Percentiles rank a stretch among this genome's conserved stretches.
These are phyloP conservation scores for Pluvianellus socialis DNA, from an alignment of 2,113 vertebrate genomes.

Conservation along the genomic window DNA sequence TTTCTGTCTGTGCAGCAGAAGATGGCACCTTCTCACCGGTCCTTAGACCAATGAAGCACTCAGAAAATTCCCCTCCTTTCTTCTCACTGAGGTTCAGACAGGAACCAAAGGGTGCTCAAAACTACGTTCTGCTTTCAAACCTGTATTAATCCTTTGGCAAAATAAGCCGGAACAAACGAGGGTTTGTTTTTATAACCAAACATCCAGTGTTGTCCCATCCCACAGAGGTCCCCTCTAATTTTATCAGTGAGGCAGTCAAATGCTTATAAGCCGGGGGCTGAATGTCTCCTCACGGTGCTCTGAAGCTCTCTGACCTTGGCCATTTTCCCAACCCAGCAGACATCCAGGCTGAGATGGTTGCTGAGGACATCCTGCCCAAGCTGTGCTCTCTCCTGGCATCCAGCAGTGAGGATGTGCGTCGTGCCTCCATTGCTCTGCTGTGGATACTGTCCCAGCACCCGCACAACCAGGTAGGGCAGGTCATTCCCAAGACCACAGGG, in stretches of 20 bases:
- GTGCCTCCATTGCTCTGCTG: conserved; percentile 71
- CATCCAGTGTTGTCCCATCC: not conserved
- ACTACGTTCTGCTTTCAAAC: not conserved
- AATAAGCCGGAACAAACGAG: not conserved
- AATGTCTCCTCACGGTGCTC: not conserved
- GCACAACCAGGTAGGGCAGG: conserved; percentile 68
- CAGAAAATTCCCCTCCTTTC: not conserved
- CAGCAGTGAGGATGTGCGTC: conserved; percentile 18
- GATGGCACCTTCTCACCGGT: not conserved
- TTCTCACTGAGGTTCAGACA: not conserved
- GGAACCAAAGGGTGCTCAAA: not conserved
- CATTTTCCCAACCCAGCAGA: conserved; percentile 50
- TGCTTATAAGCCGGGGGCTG: not conserved
- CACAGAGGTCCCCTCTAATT: not conserved
- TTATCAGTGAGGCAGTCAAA: not conserved
- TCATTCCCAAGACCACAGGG: not conserved
- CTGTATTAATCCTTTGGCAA: not conserved
- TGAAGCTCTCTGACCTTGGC: not conserved
- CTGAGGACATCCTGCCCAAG: conserved; percentile 68
- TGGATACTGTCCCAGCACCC: conserved; percentile 74
- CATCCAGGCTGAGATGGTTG: conserved; percentile 72
- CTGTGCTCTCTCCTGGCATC: conserved; percentile 71
- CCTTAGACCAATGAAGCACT: not conserved
- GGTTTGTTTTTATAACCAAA: not conserved
- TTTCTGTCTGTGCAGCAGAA: not conserved